These are phyloP conservation scores for Hemitrygon akajei DNA, from an alignment of 2,797 vertebrate species.

Conservation along the genomic window DNA sequence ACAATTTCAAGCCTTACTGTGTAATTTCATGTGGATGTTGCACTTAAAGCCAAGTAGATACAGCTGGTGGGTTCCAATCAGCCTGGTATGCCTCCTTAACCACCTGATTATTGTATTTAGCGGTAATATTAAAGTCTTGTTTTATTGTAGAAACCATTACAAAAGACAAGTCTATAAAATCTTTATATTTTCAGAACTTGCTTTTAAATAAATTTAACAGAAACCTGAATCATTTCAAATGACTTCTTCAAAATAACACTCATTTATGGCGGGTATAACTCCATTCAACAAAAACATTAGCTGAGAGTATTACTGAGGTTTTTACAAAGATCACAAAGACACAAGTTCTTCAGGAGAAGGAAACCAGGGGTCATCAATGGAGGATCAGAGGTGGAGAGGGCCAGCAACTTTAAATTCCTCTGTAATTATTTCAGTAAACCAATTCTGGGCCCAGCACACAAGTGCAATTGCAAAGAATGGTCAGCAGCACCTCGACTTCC, in stretches of 20 bases:
- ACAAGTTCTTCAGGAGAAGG: too few relatives aligned
- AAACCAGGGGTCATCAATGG: too few relatives aligned
- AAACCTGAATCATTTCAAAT: conserved; percentile 28
- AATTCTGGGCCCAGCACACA: too few relatives aligned
- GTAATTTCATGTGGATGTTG: conserved; percentile 23
- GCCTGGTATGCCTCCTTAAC: neutral
- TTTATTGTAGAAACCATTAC: conserved; percentile 33
- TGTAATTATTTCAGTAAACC: too few relatives aligned
- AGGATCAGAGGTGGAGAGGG: too few relatives aligned
- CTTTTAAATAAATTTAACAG: conserved; percentile 35
- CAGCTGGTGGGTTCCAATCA: conserved; percentile 1
- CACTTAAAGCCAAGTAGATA: neutral
- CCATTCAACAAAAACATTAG: neutral
- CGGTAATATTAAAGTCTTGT: conserved; percentile 30
- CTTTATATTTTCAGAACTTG: conserved; percentile 34
- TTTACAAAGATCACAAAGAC: neutral
- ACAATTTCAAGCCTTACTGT: neutral
- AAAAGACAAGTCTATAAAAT: conserved; percentile 32
- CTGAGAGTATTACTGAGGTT: neutral
- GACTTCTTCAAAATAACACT: neutral
- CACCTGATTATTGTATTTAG: conserved; percentile 6
- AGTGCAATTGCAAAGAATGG: too few relatives aligned
- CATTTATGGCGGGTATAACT: neutral
- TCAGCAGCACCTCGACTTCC: too few relatives aligned
- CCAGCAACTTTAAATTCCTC: too few relatives aligned